A percentile compares a stretch with the other conserved stretches of the same genome.
Conservation (phyloP, 2,888 invertebrate genomes). For the Euclidia mi region DNA sequence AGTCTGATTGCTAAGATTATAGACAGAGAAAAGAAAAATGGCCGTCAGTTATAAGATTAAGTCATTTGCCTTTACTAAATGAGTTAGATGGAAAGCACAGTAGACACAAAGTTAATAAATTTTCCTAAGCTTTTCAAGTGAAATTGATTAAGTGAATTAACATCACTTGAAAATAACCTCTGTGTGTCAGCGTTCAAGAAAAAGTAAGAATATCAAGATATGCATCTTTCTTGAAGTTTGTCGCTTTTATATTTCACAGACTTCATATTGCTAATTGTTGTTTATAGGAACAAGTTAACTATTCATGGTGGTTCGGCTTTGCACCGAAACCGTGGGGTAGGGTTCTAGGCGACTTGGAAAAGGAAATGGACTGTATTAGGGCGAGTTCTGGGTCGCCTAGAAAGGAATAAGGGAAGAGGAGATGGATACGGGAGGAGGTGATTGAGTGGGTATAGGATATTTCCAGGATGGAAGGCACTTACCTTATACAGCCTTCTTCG, state of each 20-base stretch:
- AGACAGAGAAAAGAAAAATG: conserved; percentile 29
- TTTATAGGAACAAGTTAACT: no score
- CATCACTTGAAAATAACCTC: conserved; percentile 38
- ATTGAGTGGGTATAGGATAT: no score
- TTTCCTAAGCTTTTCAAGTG: conserved; percentile 34
- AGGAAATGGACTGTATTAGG: no score
- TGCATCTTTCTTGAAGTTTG: conserved; percentile 10
- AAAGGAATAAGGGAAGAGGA: no score
- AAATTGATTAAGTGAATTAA: conserved; percentile 49
- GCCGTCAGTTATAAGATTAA: conserved; percentile 20
- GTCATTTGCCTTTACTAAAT: conserved; percentile 19
- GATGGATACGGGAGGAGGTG: no score
- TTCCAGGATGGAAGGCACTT: no score
- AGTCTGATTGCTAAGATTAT: conserved; percentile 31
- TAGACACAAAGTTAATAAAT: conserved; percentile 38
- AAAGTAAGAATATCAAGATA: conserved; percentile 13
- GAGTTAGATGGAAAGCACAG: conserved; percentile 40
- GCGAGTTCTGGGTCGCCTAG: no score
- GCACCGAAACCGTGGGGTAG: no score
- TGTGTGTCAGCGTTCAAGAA: conserved; percentile 20
- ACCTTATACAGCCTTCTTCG: no score
- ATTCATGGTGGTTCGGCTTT: no score
- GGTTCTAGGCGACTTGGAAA: no score
- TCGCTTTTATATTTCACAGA: neutral
- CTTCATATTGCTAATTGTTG: no score